Percentiles rank a stretch among this genome's conserved stretches.
phyloP scores from a whole-genome alignment of 2,888 invertebrate species.

The Eudasyphora cyanicolor region DNA sequence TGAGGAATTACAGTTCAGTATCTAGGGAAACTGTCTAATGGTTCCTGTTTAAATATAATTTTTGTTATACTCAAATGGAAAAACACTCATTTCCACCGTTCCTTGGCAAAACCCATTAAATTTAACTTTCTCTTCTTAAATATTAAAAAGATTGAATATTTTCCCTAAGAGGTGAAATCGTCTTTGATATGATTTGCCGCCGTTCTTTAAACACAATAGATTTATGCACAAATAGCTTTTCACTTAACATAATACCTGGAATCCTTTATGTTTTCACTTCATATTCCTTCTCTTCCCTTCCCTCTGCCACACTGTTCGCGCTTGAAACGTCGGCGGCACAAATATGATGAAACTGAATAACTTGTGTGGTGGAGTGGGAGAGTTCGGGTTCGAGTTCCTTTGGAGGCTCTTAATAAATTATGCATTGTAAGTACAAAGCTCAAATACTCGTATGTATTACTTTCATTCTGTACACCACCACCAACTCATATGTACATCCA shows the following conservation, averaged over 20 bases:
- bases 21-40: too few relatives aligned
- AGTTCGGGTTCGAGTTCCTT: background rate
- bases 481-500: background rate
- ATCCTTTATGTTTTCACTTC: slow-evolving; percentile 7
- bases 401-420: slow-evolving; percentile 13
- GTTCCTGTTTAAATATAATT: too few relatives aligned
- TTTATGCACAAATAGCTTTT: slow-evolving; percentile 24
- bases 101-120: background rate
- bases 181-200: background rate
- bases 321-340: background rate
- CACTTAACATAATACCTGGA: slow-evolving; percentile 22
- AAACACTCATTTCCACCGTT: too few relatives aligned
- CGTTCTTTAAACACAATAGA: background rate
- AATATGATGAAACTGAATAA: slow-evolving; percentile 19
- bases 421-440: slow-evolving; percentile 10
- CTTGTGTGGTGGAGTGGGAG: background rate
- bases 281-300: background rate
- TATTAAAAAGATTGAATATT: slow-evolving; percentile 5
- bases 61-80: too few relatives aligned
- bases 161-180: background rate
- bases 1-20: too few relatives aligned
- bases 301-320: background rate
- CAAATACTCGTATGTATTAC: background rate
- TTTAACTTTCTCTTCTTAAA: background rate
- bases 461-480: background rate